These are phyloP conservation scores for Sebastes fasciatus DNA, from an alignment of 2,113 vertebrate genomes.

Conservation along the genomic window DNA sequence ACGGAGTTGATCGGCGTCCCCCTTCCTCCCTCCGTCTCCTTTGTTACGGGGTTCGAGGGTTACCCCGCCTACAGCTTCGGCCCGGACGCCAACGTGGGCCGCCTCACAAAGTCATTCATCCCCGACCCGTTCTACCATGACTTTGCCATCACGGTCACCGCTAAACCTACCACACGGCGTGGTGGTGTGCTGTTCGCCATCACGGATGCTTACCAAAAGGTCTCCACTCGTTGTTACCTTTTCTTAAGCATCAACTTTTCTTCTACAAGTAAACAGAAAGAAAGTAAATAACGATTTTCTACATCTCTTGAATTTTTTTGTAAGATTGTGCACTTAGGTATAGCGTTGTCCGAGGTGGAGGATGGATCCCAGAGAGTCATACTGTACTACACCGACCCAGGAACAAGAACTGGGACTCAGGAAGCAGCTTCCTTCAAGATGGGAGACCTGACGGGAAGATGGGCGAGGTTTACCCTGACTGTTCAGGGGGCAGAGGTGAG, in stretches of 20 bases:
- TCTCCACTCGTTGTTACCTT: background rate
- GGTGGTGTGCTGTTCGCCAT: slow-evolving; percentile 94
- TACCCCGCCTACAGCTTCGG: slow-evolving; percentile 95
- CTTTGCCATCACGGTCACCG: slow-evolving; percentile 88
- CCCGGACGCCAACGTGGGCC: slow-evolving; percentile 90
- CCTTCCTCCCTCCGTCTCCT: slow-evolving; percentile 93
- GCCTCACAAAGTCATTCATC: slow-evolving; percentile 89
- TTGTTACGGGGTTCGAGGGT: slow-evolving; percentile 92
- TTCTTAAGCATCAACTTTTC: background rate
- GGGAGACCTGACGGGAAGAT: slow-evolving; percentile 90
- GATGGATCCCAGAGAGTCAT: slow-evolving; percentile 89
- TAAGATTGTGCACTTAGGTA: slow-evolving; percentile 90
- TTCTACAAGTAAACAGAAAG: background rate
- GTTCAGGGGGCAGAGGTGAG: slow-evolving; percentile 85
- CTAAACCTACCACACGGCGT: slow-evolving; percentile 85
- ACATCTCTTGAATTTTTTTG: background rate
- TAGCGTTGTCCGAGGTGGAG: slow-evolving; percentile 88
- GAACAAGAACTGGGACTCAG: slow-evolving; percentile 78
- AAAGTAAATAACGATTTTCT: background rate
- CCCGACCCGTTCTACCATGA: slow-evolving; percentile 89
- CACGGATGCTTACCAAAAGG: slow-evolving; percentile 90
- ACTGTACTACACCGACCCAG: slow-evolving; percentile 92
- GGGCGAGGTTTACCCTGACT: slow-evolving; percentile 90
- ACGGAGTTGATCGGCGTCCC: slow-evolving; percentile 96
- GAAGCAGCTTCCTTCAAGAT: slow-evolving; percentile 93